These are phyloP conservation scores for Drosophila fuyamai DNA, from an alignment of 1,140 invertebrate species.

Conservation along the genomic window DNA sequence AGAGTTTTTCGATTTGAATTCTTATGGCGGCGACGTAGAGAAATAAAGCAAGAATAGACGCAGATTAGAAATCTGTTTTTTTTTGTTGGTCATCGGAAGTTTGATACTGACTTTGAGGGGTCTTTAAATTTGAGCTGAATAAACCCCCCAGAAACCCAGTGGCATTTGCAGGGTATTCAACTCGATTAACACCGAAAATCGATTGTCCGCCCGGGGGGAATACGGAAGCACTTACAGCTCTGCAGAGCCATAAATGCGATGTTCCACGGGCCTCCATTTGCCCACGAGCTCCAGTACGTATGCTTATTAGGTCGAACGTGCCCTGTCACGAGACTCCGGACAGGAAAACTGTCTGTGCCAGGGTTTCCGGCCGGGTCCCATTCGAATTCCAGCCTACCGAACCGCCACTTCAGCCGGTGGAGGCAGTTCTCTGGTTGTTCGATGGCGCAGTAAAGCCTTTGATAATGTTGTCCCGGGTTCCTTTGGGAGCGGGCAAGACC, in stretches of 20 bases:
- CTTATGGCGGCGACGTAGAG: neutral
- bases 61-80: conserved; percentile 10
- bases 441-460: conserved; percentile 71
- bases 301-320: conserved; percentile 81
- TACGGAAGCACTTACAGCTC: conserved; percentile 54
- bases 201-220: conserved; percentile 53
- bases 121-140: neutral
- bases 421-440: conserved; percentile 65
- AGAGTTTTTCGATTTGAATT: neutral
- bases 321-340: conserved; percentile 49
- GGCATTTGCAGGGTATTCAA: conserved; percentile 66
- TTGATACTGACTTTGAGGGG: conserved; percentile 16
- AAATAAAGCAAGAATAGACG: neutral
- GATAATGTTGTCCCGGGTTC: conserved; percentile 65
- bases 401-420: conserved; percentile 43
- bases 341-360: conserved; percentile 57
- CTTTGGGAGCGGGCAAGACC: conserved; percentile 44
- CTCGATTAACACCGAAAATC: conserved; percentile 76
- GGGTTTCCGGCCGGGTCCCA: conserved; percentile 49
- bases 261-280: neutral
- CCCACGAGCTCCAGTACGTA: conserved; percentile 7
- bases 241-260: conserved; percentile 9
- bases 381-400: conserved; percentile 1
- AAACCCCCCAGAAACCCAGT: conserved; percentile 19
- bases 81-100: neutral